phyloP scores from a whole-genome alignment of 2,888 invertebrate species.

The Drosophila basisetae region DNA sequence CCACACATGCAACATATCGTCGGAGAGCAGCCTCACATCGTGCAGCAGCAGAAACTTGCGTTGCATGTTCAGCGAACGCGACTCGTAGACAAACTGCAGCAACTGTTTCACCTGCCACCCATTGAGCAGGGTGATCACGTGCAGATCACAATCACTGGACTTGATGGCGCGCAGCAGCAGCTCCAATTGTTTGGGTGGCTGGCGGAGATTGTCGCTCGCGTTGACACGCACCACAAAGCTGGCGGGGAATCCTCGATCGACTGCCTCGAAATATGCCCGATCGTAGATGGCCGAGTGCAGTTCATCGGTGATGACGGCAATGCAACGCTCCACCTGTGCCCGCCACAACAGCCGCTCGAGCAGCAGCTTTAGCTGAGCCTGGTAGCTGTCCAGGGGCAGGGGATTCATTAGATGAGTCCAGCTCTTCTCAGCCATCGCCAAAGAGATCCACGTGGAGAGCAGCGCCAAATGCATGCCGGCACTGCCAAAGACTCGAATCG shows the following conservation, averaged over 20 bases:
- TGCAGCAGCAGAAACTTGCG: slow-evolving; percentile 90
- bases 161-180: slow-evolving; percentile 87
- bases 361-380: slow-evolving; percentile 54
- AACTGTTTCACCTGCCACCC: slow-evolving; percentile 89
- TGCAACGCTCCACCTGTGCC: slow-evolving; percentile 78
- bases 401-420: background rate
- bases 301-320: slow-evolving; percentile 82
- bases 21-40: slow-evolving; percentile 89
- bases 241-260: slow-evolving; percentile 39
- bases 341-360: slow-evolving; percentile 61
- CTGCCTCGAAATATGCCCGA: slow-evolving; percentile 62
- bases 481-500: background rate
- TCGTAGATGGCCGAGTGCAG: slow-evolving; percentile 74
- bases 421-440: slow-evolving; percentile 5
- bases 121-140: slow-evolving; percentile 90
- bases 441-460: slow-evolving; percentile 20
- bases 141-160: slow-evolving; percentile 89
- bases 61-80: slow-evolving; percentile 89
- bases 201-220: slow-evolving; percentile 88
- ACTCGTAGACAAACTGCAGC: slow-evolving; percentile 90
- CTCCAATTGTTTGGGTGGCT: slow-evolving; percentile 88
- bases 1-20: slow-evolving; percentile 90
- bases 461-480: slow-evolving; percentile 27
- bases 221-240: slow-evolving; percentile 87
- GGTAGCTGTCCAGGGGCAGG: slow-evolving; percentile 48